phyloP scores from a whole-genome alignment of 2,113 vertebrate genomes.

The Mirza zaza region DNA sequence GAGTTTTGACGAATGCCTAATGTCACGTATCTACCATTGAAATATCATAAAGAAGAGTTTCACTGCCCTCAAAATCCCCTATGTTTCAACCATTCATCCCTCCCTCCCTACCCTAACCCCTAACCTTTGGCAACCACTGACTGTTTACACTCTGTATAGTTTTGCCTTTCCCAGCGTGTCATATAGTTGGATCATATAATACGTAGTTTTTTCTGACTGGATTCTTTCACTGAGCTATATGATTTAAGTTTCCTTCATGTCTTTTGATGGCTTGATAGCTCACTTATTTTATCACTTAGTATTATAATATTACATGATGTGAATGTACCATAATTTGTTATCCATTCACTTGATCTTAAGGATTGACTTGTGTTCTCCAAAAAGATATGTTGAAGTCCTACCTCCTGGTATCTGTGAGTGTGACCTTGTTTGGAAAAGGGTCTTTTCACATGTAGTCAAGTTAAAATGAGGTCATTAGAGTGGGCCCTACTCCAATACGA shows the following conservation, averaged over 20 bases:
- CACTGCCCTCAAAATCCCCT: neutral
- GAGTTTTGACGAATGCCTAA: neutral
- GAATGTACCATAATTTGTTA: neutral
- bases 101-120: neutral
- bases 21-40: neutral
- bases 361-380: neutral
- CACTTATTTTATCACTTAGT: slow-evolving; percentile 1
- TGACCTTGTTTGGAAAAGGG: neutral
- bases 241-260: neutral
- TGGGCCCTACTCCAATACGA: neutral
- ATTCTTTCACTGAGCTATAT: neutral
- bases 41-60: neutral
- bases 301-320: neutral
- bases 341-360: neutral
- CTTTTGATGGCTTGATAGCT: neutral
- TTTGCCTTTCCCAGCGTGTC: slow-evolving; percentile 13
- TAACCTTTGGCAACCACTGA: neutral
- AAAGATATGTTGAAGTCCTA: neutral
- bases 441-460: neutral
- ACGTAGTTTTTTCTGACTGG: neutral
- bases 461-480: neutral
- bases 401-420: neutral
- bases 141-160: neutral
- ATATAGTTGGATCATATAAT: neutral
- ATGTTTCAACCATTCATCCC: neutral